phyloP scores from a whole-genome alignment of 2,797 vertebrate species.

The Rhincodon typus region DNA sequence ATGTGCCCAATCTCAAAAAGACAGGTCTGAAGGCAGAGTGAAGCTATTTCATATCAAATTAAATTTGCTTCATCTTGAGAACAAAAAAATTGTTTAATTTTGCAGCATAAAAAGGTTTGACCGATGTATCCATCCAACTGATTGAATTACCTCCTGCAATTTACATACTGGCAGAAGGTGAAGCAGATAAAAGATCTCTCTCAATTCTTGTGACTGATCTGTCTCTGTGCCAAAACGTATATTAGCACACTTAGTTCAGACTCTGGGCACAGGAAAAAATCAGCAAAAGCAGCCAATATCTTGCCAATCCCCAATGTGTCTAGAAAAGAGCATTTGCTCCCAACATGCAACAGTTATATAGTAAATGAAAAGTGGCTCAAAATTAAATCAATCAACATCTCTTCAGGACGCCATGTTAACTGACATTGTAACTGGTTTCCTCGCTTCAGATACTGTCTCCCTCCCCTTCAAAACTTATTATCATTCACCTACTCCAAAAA shows the following conservation, averaged over 20 bases:
- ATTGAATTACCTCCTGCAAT: constrained; percentile 22
- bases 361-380: background rate
- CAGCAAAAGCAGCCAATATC: background rate
- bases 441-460: background rate
- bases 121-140: background rate
- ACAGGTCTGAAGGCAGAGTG: background rate
- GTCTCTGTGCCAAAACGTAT: background rate
- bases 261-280: background rate
- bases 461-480: background rate
- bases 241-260: background rate
- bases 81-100: background rate
- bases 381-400: background rate
- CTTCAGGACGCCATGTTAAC: no score
- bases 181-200: background rate
- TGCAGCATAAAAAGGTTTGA: background rate
- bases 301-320: background rate
- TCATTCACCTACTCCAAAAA: background rate
- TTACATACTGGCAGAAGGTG: background rate
- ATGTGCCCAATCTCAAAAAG: background rate
- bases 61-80: background rate
- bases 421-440: background rate
- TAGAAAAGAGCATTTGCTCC: background rate
- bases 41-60: background rate
- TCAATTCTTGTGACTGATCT: background rate
- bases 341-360: background rate